phyloP scores from a whole-genome alignment of 2,888 invertebrate species.

The Augiades crinisus region DNA sequence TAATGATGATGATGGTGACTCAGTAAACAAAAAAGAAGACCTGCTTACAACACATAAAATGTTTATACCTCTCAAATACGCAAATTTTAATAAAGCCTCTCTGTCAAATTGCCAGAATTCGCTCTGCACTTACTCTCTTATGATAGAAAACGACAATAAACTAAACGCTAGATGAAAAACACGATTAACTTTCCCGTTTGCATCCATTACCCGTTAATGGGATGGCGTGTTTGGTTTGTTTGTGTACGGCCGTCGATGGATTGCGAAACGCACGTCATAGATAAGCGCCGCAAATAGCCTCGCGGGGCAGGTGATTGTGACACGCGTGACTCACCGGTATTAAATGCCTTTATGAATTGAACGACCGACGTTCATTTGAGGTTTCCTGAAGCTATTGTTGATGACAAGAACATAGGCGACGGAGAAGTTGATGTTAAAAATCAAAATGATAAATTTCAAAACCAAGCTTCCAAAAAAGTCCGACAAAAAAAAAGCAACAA shows the following conservation, averaged over 20 bases:
- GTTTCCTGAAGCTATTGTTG: constrained; percentile 6
- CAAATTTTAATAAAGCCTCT: too few relatives aligned
- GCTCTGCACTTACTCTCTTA: not conserved
- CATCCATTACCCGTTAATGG: constrained; percentile 25
- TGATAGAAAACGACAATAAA: not conserved
- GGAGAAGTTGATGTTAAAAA: too few relatives aligned
- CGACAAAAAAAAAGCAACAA: too few relatives aligned
- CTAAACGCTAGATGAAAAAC: constrained; percentile 1
- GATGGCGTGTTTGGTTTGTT: constrained; percentile 6
- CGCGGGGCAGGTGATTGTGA: constrained; percentile 17
- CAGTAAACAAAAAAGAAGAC: too few relatives aligned
- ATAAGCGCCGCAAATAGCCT: constrained; percentile 13
- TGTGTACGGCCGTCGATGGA: constrained; percentile 24
- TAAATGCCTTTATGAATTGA: constrained; percentile 2
- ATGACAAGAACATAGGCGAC: not conserved
- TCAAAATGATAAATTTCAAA: too few relatives aligned
- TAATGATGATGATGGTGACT: too few relatives aligned
- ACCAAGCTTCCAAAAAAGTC: too few relatives aligned
- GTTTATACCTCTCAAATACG: too few relatives aligned
- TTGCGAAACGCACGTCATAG: constrained; percentile 16
- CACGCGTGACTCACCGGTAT: constrained; percentile 14
- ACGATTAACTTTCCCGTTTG: constrained; percentile 1
- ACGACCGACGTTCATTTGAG: constrained; percentile 4
- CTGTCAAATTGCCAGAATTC: too few relatives aligned
- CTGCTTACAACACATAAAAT: too few relatives aligned